Evolutionary conservation across 2,797 vertebrate species (phyloP).

Genomic region (Falco cherrug): DNA sequence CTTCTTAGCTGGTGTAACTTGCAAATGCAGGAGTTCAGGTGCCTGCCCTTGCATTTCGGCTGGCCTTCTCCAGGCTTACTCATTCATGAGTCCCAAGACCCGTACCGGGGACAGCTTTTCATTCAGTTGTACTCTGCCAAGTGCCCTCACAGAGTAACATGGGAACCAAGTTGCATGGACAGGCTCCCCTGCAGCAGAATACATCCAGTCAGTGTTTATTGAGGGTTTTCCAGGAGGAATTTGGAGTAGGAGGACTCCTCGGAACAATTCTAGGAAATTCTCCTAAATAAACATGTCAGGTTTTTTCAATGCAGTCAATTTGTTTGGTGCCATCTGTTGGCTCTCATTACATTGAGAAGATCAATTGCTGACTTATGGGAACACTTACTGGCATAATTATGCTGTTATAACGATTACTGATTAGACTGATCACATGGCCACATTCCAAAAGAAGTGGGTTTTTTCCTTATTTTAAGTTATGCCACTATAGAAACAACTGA

Average conservation of each 20-base stretch:
- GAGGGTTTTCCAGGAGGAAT: neutral
- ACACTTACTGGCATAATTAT: neutral
- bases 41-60: rapidly evolving
- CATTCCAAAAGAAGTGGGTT: neutral
- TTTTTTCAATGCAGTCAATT: neutral
- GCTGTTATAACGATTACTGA: neutral
- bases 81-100: rapidly evolving
- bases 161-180: rapidly evolving
- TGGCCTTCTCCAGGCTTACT: neutral
- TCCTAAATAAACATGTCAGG: neutral
- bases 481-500: neutral
- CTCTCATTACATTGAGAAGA: neutral
- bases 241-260: neutral
- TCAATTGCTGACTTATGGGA: neutral
- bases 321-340: conserved; percentile 47
- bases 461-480: neutral
- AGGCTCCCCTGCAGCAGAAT: rapidly evolving
- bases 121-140: rapidly evolving
- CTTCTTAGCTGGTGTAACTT: neutral
- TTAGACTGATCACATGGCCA: rapidly evolving
- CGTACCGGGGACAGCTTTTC: rapidly evolving
- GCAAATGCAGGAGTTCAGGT: rapidly evolving
- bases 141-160: rapidly evolving
- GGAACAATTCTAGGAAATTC: neutral
- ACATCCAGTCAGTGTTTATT: rapidly evolving